Evolutionary conservation across 2,888 invertebrate genomes (phyloP).

Genomic region (Elmis aenea): DNA sequence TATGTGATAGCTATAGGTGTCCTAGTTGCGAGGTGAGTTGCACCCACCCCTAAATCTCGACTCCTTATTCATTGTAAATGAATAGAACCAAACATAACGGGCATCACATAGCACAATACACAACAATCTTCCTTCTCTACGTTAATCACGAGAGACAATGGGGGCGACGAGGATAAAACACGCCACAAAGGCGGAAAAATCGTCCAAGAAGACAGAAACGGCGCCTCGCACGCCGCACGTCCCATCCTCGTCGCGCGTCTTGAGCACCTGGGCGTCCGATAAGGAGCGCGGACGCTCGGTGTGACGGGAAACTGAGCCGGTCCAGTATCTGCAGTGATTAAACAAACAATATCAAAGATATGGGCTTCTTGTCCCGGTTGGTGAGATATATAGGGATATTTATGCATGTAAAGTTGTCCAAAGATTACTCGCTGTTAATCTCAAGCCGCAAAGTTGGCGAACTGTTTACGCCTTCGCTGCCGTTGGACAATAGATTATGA

Average conservation of each 20-base stretch:
- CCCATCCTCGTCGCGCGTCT: too few species aligned
- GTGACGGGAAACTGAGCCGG: too few species aligned
- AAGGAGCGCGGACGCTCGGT: too few species aligned
- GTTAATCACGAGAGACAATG: conserved; percentile 12
- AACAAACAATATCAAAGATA: conserved; percentile 43
- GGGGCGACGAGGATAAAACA: conserved; percentile 13
- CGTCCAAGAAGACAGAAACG: too few species aligned
- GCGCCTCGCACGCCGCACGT: too few species aligned
- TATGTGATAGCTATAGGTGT: conserved; percentile 15
- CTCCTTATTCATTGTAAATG: conserved; percentile 19
- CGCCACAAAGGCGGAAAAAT: conserved; percentile 8
- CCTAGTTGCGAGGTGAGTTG: conserved; percentile 14
- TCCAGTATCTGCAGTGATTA: conserved; percentile 32
- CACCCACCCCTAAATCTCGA: conserved; percentile 12
- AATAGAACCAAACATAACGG: conserved; percentile 19
- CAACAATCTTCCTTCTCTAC: conserved; percentile 13
- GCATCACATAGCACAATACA: conserved; percentile 16
- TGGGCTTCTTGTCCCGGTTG: conserved; percentile 36
- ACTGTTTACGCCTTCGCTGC: conserved; percentile 38
- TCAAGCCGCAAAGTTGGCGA: conserved; percentile 43
- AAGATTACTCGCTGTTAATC: conserved; percentile 45
- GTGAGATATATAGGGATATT: conserved; percentile 41
- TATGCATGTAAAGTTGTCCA: conserved; percentile 44
- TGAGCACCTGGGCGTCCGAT: too few species aligned
- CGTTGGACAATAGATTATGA: conserved; percentile 41